Evolutionary conservation across 2,888 invertebrate genomes (phyloP), one percentile per base, ranked within the genome.

Genomic region (Octodonta nipae): DNA sequence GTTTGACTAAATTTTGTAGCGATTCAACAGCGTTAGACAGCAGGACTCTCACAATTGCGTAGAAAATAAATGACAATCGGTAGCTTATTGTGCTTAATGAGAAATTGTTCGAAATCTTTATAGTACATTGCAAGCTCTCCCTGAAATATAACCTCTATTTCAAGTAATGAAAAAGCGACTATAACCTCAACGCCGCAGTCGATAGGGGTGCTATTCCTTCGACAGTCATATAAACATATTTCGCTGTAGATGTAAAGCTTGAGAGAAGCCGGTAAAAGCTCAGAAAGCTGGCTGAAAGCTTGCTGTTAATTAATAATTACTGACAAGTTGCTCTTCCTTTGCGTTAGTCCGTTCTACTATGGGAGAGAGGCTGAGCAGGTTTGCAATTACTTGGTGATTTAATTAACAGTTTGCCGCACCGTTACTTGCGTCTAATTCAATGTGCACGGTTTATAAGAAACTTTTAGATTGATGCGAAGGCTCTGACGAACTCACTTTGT

Each of bases 291-390:
- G 56, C 59, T 63, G 61, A 61, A 61, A 63, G 64, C 59, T 58
- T 55, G 60, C 60, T 62, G 64, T 64, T 64, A 64, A 64, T 64
- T 64, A 64, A 64, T 64, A 64, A 64, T 64, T 64, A 64, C 63
- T 61, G 62, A 61, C 63, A 63, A 63, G 63, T 60, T 61, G 62
- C 62, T 63, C 60, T 60, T 61, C 61, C 60, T 61, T 61, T 61
- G 57, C 55, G 50, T 51, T 54, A 55, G 56, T 56, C 46, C 50
- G 49, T 50, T 44, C 51, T 52, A 51, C 49, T 47, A 52, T 54
- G 47, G 41, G 42, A 44, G 44, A 45, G 47, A n/a, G n/a, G n/a
- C n/a, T n/a, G n/a, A 49, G 47, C 38, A 44, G 48, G 46, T 40
- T 47, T 40, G 54, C 54, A 54, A 55, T 55, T 55, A 55, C 51